Base-by-base conservation (phyloP, 2,797 vertebrate genomes). In the Neostethus bicornis region DNA sequence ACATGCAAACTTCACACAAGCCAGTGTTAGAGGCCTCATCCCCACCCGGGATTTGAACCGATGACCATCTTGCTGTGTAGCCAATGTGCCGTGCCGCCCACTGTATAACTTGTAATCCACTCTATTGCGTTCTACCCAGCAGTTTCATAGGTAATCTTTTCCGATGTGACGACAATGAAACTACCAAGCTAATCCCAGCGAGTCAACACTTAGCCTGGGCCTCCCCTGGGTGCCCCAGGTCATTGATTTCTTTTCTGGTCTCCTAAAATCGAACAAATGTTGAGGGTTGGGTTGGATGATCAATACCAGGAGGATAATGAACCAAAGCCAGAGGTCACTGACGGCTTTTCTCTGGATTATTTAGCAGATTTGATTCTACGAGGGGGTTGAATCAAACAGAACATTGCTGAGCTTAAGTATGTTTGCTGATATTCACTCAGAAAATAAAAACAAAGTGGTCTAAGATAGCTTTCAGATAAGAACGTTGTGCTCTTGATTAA, bases 201-300 rank as follows among this genome's bases (percentile, higher is more conserved):
- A 7, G 58, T 20, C 66, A 60, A 62, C 79, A 72, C 66, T 84
- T 62, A 71, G 65, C 70, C 66, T 55, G 0, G 31, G 50, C 42
- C 72, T 82, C 87, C 82, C 77, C 34, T 51, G 75, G 73, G 83
- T 47, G 71, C 84, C 78, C 61, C 31, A 51, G 68, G 3, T 41
- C 69, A 91, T 86, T 81, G 84, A 90, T 87, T 85, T 83, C 62
- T 77, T 70, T 35, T 32, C 67, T 67, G 61, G 53, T 62, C 55
- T 66, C 65, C 61, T 60, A 66, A 83, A 77, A 55, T 66, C 70
- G 61, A 67, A 68, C 81, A 61, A 61, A 66, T 48, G 50, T 66
- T 64, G 55, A 12, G 63, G 31, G 29, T 49, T n/a, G 53, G 65
- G 67, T 77, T 77, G 66, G 43, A 10, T 48, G 47, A 85, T 89